These are phyloP conservation scores for Eretmocerus hayati DNA, from an alignment of 2,888 invertebrate genomes.

Conservation along the genomic window DNA sequence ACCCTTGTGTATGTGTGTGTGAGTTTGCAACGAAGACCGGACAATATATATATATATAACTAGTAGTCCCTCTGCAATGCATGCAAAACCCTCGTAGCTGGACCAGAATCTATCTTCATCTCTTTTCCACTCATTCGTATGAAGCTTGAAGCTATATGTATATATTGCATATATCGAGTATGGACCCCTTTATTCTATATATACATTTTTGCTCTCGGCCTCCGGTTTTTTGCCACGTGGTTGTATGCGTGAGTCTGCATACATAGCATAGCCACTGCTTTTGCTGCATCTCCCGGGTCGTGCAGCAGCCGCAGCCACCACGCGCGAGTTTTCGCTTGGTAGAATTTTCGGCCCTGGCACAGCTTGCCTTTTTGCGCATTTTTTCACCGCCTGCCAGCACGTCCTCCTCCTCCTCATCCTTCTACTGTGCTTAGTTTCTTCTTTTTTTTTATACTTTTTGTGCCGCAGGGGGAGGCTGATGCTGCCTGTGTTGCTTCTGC, in stretches of 20 bases:
- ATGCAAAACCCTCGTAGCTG: not conserved
- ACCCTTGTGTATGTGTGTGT: not conserved
- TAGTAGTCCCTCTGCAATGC: too few relatives aligned
- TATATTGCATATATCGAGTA: too few relatives aligned
- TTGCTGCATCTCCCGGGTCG: slow-evolving; percentile 16
- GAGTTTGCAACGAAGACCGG: slow-evolving; percentile 7
- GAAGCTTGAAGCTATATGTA: too few relatives aligned
- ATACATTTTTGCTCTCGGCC: slow-evolving; percentile 14
- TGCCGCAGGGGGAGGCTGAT: not conserved
- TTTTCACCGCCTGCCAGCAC: not conserved
- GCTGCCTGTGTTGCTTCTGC: not conserved
- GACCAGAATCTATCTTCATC: slow-evolving; percentile 8
- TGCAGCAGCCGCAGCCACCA: slow-evolving; percentile 3
- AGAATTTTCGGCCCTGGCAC: slow-evolving; percentile 15
- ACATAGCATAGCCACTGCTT: not conserved
- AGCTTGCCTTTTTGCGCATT: not conserved
- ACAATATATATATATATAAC: slow-evolving; percentile 8
- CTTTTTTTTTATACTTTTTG: not conserved
- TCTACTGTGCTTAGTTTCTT: not conserved
- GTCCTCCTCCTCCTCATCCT: not conserved
- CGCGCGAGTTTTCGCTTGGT: slow-evolving; percentile 14
- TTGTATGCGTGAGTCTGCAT: not conserved
- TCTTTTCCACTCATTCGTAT: too few relatives aligned
- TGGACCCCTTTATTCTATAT: slow-evolving; percentile 19
- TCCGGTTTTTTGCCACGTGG: slow-evolving; percentile 9